Conservation (phyloP, 2,113 vertebrate species). For the Leptobrachium leishanense region DNA sequence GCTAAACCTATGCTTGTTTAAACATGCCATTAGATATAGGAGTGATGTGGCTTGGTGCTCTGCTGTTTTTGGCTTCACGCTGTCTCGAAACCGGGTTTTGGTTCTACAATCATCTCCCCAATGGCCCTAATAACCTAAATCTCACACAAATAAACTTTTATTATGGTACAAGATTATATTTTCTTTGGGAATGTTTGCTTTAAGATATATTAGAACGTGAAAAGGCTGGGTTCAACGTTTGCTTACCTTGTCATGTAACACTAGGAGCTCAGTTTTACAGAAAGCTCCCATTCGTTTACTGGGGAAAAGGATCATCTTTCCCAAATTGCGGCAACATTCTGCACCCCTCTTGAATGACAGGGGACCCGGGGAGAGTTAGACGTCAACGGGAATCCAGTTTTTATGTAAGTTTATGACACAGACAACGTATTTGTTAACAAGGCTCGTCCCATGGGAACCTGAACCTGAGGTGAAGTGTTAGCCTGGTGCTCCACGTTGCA, state of each 20-base stretch:
- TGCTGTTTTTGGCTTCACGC: constrained; percentile 26
- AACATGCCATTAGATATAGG: not conserved
- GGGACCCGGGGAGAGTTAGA: not conserved
- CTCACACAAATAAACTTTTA: constrained; percentile 38
- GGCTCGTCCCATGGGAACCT: too few species aligned
- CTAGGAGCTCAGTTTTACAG: not conserved
- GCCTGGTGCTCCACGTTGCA: too few species aligned
- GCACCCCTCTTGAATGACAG: not conserved
- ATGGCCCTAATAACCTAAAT: constrained; percentile 12
- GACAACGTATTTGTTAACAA: too few species aligned
- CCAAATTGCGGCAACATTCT: not conserved
- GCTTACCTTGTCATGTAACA: constrained; percentile 36
- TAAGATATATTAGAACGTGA: constrained; percentile 31
- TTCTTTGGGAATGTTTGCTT: constrained; percentile 32
- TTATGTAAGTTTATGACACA: too few species aligned
- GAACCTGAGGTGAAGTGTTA: too few species aligned
- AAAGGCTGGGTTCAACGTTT: constrained; percentile 14
- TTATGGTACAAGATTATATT: constrained; percentile 21
- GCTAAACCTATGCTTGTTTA: constrained; percentile 7
- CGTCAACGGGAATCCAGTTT: too few species aligned
- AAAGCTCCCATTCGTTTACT: not conserved
- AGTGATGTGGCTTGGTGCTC: constrained; percentile 30
- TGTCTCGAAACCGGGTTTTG: constrained; percentile 12
- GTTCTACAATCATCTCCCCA: not conserved
- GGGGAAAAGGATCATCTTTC: not conserved